A percentile compares a stretch with the other conserved stretches of the same genome.
These are phyloP conservation scores for Panulirus ornatus DNA, from an alignment of 1,140 invertebrate genomes.

Conservation along the genomic window DNA sequence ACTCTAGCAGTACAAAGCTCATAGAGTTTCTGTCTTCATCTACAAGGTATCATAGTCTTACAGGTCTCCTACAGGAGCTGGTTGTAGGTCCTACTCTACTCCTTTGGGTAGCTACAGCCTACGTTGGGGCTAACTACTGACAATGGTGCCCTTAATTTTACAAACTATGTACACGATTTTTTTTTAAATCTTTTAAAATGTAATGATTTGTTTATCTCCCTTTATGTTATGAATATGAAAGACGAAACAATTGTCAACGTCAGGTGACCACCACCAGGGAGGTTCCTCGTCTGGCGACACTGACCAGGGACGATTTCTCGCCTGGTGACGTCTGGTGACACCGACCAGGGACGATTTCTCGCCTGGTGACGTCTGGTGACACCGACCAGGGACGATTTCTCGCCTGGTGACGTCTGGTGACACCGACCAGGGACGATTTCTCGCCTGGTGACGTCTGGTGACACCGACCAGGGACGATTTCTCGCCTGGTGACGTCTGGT, in stretches of 20 bases:
- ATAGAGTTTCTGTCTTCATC: not conserved
- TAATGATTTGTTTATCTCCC: not conserved
- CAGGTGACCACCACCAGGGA: not conserved
- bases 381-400: too few species aligned
- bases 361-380: not conserved
- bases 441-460: too few species aligned
- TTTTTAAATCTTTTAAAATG: not conserved
- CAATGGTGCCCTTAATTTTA: not conserved
- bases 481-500: too few species aligned
- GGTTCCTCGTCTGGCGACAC: too few species aligned
- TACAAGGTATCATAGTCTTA: too few species aligned
- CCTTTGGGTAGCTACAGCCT: not conserved
- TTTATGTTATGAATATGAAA: slow-evolving; percentile 9
- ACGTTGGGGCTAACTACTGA: not conserved
- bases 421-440: too few species aligned
- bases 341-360: not conserved
- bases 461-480: too few species aligned
- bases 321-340: too few species aligned
- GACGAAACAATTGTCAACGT: not conserved
- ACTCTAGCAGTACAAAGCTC: too few species aligned
- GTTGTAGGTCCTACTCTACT: not conserved
- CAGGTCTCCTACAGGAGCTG: not conserved
- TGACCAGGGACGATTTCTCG: too few species aligned
- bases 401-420: too few species aligned
- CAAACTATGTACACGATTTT: not conserved